Conservation (phyloP, 2,797 vertebrate species). For the Artibeus lituratus region DNA sequence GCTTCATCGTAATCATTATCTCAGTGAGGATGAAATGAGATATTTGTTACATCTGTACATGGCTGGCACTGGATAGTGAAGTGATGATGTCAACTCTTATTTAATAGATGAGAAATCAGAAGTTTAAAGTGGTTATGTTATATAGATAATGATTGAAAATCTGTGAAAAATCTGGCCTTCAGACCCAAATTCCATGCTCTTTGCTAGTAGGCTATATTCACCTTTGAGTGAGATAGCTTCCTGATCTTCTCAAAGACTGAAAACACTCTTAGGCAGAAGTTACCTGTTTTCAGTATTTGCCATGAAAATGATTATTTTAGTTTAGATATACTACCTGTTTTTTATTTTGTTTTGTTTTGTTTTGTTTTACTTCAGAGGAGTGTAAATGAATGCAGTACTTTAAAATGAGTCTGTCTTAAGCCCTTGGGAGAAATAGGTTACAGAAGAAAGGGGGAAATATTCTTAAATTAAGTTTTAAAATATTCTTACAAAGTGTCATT, state of each 20-base stretch:
- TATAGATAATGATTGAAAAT: neutral
- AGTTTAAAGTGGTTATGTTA: neutral
- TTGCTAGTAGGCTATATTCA: neutral
- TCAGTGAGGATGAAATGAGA: neutral
- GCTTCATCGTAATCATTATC: neutral
- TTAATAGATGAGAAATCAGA: neutral
- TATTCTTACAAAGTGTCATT: neutral
- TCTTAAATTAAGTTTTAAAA: constrained; percentile 50
- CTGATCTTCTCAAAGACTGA: neutral
- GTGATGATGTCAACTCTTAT: neutral
- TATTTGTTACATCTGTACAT: neutral
- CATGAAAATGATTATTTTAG: neutral
- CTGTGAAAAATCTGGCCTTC: neutral
- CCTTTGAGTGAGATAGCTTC: neutral
- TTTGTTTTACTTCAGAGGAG: constrained; percentile 17
- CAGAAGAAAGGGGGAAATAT: neutral
- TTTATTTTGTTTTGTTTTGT: constrained; percentile 17
- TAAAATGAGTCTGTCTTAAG: neutral
- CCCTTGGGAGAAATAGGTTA: constrained; percentile 2
- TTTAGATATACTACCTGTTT: neutral
- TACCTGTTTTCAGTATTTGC: neutral
- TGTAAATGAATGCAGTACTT: neutral
- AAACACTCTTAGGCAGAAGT: neutral
- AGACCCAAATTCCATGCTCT: neutral
- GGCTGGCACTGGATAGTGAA: neutral